Base-by-base conservation (phyloP, 2,888 invertebrate genomes). In the Thecophora atra region DNA sequence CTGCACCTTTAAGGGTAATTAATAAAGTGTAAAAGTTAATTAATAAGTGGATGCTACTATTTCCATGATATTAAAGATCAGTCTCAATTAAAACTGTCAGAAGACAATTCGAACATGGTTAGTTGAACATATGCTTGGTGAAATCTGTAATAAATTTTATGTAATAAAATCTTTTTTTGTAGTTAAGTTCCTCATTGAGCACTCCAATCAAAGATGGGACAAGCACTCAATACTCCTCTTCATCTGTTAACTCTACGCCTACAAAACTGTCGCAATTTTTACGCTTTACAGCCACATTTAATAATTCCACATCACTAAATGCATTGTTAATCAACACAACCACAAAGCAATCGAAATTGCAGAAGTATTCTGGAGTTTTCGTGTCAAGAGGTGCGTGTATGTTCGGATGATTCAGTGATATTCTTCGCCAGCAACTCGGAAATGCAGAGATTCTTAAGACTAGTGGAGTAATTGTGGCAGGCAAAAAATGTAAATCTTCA, bases 351-450 rank as follows among this genome's bases (percentile, higher is more conserved):
- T 5, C 52, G 17, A 44, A 56, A 15, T 44, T 63, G n/a, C 26
- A 69, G 42, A 21, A 69, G 44, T n/a, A 65, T 37, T 77, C 78
- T 71, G 95, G n/a, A n/a, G n/a, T n/a, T n/a, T n/a, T n/a, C n/a
- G n/a, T n/a, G n/a, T n/a, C n/a, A n/a, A n/a, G n/a, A 96, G 85
- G 94, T 93, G 0, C 91, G 92, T 71, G 94, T 95, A 85, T 91
- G 91, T 70, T 90, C 90, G 77, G 95, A 94, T 60, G 94, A 95
- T 82, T 91, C 95, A 89, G 93, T 94, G 73, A 89, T 96, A 73
- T 93, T 94, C 84, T 91, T 96, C 87, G 90, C 92, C 11, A 92
- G 93, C 79, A 89, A 92, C 76, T 87, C 89, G 3, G 96, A 96
- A 86, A 89, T 94, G 78, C 91, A 93, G 83, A 89, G 91, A 72